Evolutionary conservation across 2,113 vertebrate genomes (phyloP).

Genomic region (Paraplagusia blochii): DNA sequence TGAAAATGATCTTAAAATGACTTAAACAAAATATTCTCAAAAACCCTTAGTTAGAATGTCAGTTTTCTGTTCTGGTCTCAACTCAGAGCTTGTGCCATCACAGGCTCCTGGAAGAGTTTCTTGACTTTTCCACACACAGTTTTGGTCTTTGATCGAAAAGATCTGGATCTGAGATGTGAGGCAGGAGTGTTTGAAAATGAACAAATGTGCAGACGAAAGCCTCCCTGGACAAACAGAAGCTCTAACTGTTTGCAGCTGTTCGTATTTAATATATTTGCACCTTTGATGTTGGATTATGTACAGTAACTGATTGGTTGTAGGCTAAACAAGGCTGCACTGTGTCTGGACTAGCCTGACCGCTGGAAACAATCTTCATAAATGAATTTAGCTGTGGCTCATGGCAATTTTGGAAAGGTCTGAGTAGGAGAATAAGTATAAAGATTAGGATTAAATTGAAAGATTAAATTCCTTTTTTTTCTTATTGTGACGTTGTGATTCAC

Average conservation of each 20-base stretch:
- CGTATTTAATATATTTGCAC: neutral
- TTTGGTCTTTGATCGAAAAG: neutral
- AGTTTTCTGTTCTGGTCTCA: neutral
- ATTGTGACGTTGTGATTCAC: too few species aligned
- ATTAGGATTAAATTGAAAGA: too few species aligned
- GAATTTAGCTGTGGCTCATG: neutral
- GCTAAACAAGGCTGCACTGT: slow-evolving; percentile 38
- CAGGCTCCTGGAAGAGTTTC: neutral
- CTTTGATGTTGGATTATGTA: slow-evolving; percentile 11
- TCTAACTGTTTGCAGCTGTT: neutral
- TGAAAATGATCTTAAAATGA: too few species aligned
- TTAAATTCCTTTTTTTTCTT: too few species aligned
- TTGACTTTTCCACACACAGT: neutral
- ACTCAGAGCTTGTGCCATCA: neutral
- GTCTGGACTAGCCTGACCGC: neutral
- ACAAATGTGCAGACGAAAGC: neutral
- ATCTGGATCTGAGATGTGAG: too few species aligned
- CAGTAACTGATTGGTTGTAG: slow-evolving; percentile 10
- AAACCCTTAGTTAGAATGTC: too few species aligned
- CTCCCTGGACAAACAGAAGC: slow-evolving; percentile 3
- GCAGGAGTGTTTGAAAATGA: too few species aligned
- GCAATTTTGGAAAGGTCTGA: too few species aligned
- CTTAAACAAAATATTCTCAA: too few species aligned
- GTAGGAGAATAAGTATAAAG: too few species aligned
- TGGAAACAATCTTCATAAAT: neutral